Base-by-base conservation (phyloP, 2,797 vertebrate species). In the Dipus sagitta region DNA sequence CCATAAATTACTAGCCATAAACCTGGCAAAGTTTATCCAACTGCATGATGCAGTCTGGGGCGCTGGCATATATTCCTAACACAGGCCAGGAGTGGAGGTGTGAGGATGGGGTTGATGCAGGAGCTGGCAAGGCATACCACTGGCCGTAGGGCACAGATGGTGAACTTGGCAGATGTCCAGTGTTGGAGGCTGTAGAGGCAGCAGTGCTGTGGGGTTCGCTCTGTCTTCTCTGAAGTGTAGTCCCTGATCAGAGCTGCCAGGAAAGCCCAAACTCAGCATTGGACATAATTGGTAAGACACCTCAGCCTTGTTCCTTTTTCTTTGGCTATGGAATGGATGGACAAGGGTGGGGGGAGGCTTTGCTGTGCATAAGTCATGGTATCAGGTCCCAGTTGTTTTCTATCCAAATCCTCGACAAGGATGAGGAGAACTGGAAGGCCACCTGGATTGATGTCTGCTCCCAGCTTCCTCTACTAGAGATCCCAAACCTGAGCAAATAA, bases 1-100 rank as follows among this genome's bases (percentile, higher is more conserved):
- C 93, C 93, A 95, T 97, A 97, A 96, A 97, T 97, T 97, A 96
- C 95, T 76, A 88, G 88, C 94, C 89, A 89, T 93, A 96, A 97
- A 96, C 84, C 96, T 97, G 96, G 97, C 97, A 96, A 94, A 95
- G 92, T 91, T 96, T 90, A 92, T 92, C 74, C 3, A 4, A 95
- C 96, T 91, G 86, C 70, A 92, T 78, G 96, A 92, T 92, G 94
- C 96, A 93, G 92, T 96, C 95, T 96, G 95, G 74, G 91, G 84
- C 6, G 1, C 82, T 97, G 96, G 96, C 95, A 30, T 54, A 30
- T 54, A 15, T 28, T 65, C 88, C 90, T 96, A 96, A 91, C 67
- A 32, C 90, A 67, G 84, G 79, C 54, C 38, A 21, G 83, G 70
- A 83, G 47, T 5, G n/a, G 85, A 21, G 52, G 74, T 52, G n/a